These are phyloP conservation scores for Pipistrellus kuhlii DNA, from an alignment of 2,797 vertebrate genomes.

Conservation along the genomic window DNA sequence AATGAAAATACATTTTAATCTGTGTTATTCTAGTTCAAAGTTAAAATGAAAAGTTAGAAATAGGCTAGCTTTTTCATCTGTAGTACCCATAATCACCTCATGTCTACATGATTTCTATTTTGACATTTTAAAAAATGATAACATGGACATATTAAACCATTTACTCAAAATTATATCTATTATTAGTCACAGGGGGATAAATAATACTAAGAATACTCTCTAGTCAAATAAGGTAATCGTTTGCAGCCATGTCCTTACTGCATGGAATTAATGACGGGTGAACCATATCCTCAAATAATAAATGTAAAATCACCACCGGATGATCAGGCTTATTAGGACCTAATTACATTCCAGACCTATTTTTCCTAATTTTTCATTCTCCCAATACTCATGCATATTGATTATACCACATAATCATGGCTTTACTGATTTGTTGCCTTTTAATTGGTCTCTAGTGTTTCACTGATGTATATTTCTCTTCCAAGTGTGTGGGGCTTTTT, in stretches of 20 bases:
- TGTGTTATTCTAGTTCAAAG: background rate
- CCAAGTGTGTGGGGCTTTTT: background rate
- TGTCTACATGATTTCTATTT: background rate
- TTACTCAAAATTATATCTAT: constrained; percentile 9
- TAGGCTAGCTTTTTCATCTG: background rate
- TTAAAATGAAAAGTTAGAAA: constrained; percentile 35
- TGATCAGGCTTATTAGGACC: constrained; percentile 5
- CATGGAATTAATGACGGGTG: background rate
- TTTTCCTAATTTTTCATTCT: constrained; percentile 65
- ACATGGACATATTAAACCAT: background rate
- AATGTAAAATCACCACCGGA: background rate
- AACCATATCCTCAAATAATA: constrained; percentile 41
- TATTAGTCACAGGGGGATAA: background rate
- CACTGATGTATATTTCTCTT: constrained; percentile 48
- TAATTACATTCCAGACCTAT: constrained; percentile 55
- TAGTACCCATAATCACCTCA: background rate
- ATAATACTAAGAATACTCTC: background rate
- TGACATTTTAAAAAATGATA: background rate
- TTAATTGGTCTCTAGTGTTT: constrained; percentile 72
- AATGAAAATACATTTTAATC: background rate
- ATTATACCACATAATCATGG: constrained; percentile 58
- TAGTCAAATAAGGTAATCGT: background rate
- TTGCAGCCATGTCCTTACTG: background rate
- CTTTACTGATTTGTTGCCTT: constrained; percentile 63
- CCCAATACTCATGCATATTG: constrained; percentile 53